These are phyloP conservation scores for Willowsia nigromaculata DNA, from an alignment of 2,888 invertebrate species.

Conservation along the genomic window DNA sequence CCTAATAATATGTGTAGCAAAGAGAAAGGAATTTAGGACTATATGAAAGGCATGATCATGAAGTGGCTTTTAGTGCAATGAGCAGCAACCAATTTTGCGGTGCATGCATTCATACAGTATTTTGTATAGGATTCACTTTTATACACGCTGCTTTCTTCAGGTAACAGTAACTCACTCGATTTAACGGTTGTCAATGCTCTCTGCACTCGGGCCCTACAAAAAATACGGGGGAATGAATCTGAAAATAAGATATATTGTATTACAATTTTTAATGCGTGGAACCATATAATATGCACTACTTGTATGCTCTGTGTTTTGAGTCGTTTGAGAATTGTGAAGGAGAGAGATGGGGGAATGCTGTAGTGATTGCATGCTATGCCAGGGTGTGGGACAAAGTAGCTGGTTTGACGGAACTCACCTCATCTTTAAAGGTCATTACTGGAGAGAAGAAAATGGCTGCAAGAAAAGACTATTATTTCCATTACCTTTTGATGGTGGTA, in stretches of 20 bases:
- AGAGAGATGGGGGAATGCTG: neutral
- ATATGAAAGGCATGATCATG: neutral
- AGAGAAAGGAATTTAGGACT: neutral
- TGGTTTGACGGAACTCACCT: slow-evolving; percentile 47
- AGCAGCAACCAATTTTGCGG: slow-evolving; percentile 18
- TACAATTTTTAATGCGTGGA: slow-evolving; percentile 12
- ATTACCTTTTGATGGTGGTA: slow-evolving; percentile 67
- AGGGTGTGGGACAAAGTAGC: slow-evolving; percentile 3
- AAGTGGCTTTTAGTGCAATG: slow-evolving; percentile 36
- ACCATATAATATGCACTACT: neutral
- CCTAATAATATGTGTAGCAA: neutral
- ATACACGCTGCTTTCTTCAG: slow-evolving; percentile 38
- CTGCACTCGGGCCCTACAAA: neutral
- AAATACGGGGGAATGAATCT: slow-evolving; percentile 26
- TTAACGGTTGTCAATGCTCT: slow-evolving; percentile 68
- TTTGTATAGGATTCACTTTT: neutral
- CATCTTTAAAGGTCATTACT: slow-evolving; percentile 67
- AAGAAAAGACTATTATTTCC: slow-evolving; percentile 64
- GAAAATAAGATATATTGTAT: slow-evolving; percentile 53
- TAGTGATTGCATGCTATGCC: neutral
- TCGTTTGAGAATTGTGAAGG: neutral
- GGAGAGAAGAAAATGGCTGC: slow-evolving; percentile 48
- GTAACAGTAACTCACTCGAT: slow-evolving; percentile 61
- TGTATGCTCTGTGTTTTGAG: neutral
- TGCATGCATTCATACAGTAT: neutral